These are phyloP conservation scores for Athalia cordata DNA, from an alignment of 2,888 invertebrate genomes.

Conservation along the genomic window DNA sequence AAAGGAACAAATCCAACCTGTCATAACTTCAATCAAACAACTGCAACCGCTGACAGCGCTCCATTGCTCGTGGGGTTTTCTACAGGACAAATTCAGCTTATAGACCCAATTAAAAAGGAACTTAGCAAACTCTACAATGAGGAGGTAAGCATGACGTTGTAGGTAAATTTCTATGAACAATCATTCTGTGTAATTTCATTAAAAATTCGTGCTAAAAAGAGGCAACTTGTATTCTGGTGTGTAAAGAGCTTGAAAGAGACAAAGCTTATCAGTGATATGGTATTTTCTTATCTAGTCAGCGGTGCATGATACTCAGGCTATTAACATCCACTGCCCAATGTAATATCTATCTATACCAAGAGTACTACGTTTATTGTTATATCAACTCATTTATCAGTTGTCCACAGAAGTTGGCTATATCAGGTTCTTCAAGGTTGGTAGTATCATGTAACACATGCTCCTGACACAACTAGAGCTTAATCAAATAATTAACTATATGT, in stretches of 20 bases:
- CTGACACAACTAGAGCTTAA: constrained; percentile 55
- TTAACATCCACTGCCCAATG: background rate
- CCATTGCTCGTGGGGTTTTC: constrained; percentile 97
- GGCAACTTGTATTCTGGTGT: background rate
- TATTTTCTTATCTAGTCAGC: constrained; percentile 57
- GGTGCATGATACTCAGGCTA: constrained; percentile 51
- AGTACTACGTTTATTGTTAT: constrained; percentile 19
- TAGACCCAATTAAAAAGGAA: constrained; percentile 98
- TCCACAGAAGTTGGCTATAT: background rate
- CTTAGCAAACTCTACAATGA: constrained; percentile 97
- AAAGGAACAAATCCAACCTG: constrained; percentile 99
- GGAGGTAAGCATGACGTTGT: constrained; percentile 82
- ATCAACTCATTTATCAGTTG: background rate
- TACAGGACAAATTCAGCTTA: constrained; percentile 97
- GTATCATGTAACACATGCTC: constrained; percentile 1
- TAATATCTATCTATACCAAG: constrained; percentile 1
- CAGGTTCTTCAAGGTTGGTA: constrained; percentile 24
- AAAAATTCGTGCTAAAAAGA: background rate
- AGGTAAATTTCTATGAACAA: background rate
- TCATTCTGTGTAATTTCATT: background rate
- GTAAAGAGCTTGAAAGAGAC: too few relatives aligned
- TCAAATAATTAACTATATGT: constrained; percentile 55
- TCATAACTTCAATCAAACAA: constrained; percentile 95
- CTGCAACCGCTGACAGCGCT: constrained; percentile 88
- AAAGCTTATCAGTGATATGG: constrained; percentile 42